Evolutionary conservation across 2,113 vertebrate genomes (phyloP).

Genomic region (Furnarius figulus): DNA sequence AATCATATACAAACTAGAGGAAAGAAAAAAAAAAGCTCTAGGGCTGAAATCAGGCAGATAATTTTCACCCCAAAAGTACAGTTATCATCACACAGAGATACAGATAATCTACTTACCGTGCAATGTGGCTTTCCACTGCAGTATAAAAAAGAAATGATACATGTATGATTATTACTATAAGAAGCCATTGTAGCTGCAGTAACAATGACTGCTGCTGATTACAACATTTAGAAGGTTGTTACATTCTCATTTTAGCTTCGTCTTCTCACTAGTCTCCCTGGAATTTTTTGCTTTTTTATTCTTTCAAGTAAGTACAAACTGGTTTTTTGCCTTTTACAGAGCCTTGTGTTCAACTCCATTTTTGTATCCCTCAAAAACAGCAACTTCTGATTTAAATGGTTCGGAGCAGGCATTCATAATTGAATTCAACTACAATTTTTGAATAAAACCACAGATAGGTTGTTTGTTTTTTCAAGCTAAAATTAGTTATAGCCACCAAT

Average conservation of each 20-base stretch:
- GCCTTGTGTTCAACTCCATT: constrained; percentile 3
- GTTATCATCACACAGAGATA: background rate
- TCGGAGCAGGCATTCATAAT: constrained; percentile 49
- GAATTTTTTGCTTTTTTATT: constrained; percentile 16
- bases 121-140: background rate
- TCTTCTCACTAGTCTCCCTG: background rate
- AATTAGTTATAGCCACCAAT: constrained; percentile 49
- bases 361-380: constrained; percentile 15
- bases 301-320: constrained; percentile 15
- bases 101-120: background rate
- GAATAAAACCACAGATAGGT: constrained; percentile 55
- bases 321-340: background rate
- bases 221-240: background rate
- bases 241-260: background rate
- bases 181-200: background rate
- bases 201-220: too few relatives aligned
- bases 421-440: constrained; percentile 64
- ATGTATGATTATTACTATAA: background rate
- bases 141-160: background rate
- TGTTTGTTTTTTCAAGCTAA: constrained; percentile 71
- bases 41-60: background rate
- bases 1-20: background rate
- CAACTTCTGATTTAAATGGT: constrained; percentile 49
- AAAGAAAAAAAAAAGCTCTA: too few relatives aligned
- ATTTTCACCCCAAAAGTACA: background rate